These are phyloP conservation scores for Sitophilus oryzae DNA, from an alignment of 1,140 invertebrate species.

Conservation along the genomic window DNA sequence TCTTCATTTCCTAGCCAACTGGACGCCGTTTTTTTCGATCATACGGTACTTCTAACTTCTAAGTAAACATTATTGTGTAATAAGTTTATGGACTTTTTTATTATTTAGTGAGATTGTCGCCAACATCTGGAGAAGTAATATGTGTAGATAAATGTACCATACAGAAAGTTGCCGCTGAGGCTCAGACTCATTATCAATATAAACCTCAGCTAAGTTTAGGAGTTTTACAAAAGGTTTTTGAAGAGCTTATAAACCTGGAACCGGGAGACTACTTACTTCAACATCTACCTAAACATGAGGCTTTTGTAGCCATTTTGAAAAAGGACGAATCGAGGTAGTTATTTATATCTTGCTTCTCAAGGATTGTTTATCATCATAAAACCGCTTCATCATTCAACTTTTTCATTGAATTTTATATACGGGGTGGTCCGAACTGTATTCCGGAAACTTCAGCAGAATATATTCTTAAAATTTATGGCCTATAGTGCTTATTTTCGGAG, in stretches of 20 bases:
- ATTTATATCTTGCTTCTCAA: too few relatives aligned
- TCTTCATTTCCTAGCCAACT: too few relatives aligned
- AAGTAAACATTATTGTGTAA: too few relatives aligned
- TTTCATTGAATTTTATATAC: too few relatives aligned
- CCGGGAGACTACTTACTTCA: conserved; percentile 46
- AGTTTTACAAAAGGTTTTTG: conserved; percentile 44
- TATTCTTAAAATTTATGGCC: too few relatives aligned
- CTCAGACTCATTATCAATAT: conserved; percentile 39
- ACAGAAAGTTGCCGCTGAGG: conserved; percentile 41
- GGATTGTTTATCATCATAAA: too few relatives aligned
- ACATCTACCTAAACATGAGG: conserved; percentile 42
- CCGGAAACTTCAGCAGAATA: too few relatives aligned
- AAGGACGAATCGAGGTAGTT: conserved; percentile 14
- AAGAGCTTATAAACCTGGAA: conserved; percentile 33
- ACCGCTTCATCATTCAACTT: too few relatives aligned
- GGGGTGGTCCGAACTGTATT: too few relatives aligned
- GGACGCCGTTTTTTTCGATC: too few relatives aligned
- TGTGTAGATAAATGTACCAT: conserved; percentile 43
- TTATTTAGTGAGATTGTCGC: conserved; percentile 42
- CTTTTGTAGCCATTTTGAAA: conserved; percentile 43
- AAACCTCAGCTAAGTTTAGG: conserved; percentile 38
- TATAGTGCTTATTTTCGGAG: too few relatives aligned
- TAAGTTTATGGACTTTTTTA: conserved; percentile 16
- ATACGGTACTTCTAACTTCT: too few relatives aligned
- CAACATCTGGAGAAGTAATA: conserved; percentile 39